Base-by-base conservation (phyloP, 1,140 invertebrate species). In the Leptopilina clavipes region DNA sequence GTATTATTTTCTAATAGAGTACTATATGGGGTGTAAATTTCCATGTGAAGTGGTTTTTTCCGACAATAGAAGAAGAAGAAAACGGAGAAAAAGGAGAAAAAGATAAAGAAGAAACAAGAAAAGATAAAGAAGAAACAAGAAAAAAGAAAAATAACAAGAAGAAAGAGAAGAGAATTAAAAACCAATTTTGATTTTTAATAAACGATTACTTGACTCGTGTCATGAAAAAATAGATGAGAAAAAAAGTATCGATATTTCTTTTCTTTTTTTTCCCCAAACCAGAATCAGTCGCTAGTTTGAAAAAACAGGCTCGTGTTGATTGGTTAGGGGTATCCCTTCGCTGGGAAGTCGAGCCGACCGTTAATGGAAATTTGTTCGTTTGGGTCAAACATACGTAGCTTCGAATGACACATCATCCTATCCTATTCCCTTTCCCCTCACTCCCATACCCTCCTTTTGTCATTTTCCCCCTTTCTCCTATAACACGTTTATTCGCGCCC, bases 291-390 rank as follows among this genome's bases (percentile, higher is more conserved):
- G 59, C 72, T 65, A 48, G 56, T 79, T 81, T 76, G 37, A 74
- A 77, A 40, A 82, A 82, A 81, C 81, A 81, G 71, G 72, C 18
- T 75, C 74, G 77, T 75, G 75, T 77, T 81, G 81, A 82, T 82
- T 82, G 81, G 72, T 74, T 44, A 37, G 59, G 37, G 37, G 9
- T n/a, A 31, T 12, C 54, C 31, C 52, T 73, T 22, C 19, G 17
- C 17, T 65, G 74, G 44, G 14, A 75, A 71, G 74, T 54, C 43
- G 37, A 59, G 52, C 71, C 25, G 56, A 76, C 40, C 31, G 72
- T 70, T 80, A 80, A 80, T 80, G 76, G 76, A 78, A 80, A 80
- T 80, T 80, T 78, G 74, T 74, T 78, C 74, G 44, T 43, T 31
- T 54, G 76, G 70, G 76, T 45, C 76, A 78, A 80, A 76, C 79